These are phyloP conservation scores for Gadopsis marmoratus DNA, from an alignment of 2,797 vertebrate species.

Conservation along the genomic window DNA sequence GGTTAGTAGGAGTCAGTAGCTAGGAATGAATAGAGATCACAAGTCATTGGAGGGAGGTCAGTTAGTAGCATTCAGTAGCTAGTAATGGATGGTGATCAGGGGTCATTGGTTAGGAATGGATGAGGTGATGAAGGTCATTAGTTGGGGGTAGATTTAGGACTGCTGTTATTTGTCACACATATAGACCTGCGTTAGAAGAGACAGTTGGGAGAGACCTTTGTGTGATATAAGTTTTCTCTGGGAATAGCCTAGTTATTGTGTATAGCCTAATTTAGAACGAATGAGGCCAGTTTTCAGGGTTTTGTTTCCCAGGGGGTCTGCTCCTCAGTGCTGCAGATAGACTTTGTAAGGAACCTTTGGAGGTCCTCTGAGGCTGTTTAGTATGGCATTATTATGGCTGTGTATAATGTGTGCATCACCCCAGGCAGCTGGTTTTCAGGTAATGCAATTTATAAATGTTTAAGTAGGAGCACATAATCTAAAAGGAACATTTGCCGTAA, in stretches of 20 bases:
- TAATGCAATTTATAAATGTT: background rate
- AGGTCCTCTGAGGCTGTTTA: constrained; percentile 28
- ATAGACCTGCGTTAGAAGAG: constrained; percentile 8
- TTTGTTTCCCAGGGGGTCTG: constrained; percentile 50
- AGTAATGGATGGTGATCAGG: background rate
- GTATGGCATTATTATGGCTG: constrained; percentile 12
- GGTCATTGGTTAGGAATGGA: background rate
- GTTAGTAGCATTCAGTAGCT: background rate
- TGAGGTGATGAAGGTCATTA: background rate
- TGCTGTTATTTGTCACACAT: constrained; percentile 20
- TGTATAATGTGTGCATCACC: constrained; percentile 5
- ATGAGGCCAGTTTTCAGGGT: constrained; percentile 67
- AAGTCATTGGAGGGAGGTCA: background rate
- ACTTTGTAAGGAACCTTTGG: constrained; percentile 15
- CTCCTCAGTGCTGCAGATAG: constrained; percentile 34
- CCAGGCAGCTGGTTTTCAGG: background rate
- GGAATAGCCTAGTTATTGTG: constrained; percentile 73
- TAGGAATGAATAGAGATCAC: background rate
- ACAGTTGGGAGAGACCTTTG: constrained; percentile 9
- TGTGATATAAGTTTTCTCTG: constrained; percentile 48
- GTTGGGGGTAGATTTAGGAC: background rate
- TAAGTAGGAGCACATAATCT: background rate
- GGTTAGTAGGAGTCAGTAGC: background rate
- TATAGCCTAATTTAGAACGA: constrained; percentile 69
- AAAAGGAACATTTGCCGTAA: background rate